Percentiles rank a stretch among this genome's conserved stretches.
Evolutionary conservation across 2,888 invertebrate species (phyloP).

Genomic region (Ethmia dodecea): DNA sequence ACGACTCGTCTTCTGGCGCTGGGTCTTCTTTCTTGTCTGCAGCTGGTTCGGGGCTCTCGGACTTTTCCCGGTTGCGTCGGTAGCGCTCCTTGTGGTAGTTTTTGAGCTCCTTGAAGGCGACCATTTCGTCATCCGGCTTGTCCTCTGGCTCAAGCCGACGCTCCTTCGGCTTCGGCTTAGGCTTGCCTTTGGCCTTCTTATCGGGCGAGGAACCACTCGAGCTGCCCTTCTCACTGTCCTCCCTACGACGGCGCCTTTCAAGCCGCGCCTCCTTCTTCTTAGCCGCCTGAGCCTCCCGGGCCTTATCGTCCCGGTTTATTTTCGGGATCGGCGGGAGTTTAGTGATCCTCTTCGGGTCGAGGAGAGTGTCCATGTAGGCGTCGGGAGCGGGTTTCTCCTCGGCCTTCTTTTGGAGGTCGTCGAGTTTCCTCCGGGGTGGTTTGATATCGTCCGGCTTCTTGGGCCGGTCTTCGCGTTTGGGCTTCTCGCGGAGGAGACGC

Average conservation of each 20-base stretch:
- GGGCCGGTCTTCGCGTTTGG: conserved; percentile 5
- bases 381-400: conserved; percentile 18
- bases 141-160: conserved; percentile 23
- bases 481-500: conserved; percentile 20
- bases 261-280: conserved; percentile 28
- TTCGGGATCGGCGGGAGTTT: conserved; percentile 68
- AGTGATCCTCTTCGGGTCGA: conserved; percentile 40
- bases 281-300: conserved; percentile 26
- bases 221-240: conserved; percentile 23
- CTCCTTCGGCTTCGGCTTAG: conserved; percentile 25
- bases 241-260: conserved; percentile 24
- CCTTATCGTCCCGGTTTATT: conserved; percentile 32
- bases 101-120: conserved; percentile 77
- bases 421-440: conserved; percentile 7
- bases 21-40: conserved; percentile 17
- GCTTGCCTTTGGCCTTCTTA: conserved; percentile 29
- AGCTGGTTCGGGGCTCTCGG: conserved; percentile 72
- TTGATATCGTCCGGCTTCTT: conserved; percentile 8
- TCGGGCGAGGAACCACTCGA: conserved; percentile 33
- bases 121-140: conserved; percentile 32
- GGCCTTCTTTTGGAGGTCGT: conserved; percentile 11
- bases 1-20: conserved; percentile 34
- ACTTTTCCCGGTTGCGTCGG: conserved; percentile 79
- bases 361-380: conserved; percentile 35
- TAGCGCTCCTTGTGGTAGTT: conserved; percentile 79